A percentile compares a stretch with the other conserved stretches of the same genome.
Conservation (phyloP, 1,140 invertebrate genomes). For the silkworm (Bombyx mori) region ASM3026992v2 NC_085123.1:8913501-8914000, state of each 20-base stretch:
- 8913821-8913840: neutral
- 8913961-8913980: slow-evolving; percentile 82
- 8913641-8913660: no score
- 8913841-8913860: slow-evolving; percentile 75
- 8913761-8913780: no score
- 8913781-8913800: no score
- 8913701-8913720: no score
- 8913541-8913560: neutral
- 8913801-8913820: neutral
- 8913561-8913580: neutral
- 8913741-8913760: no score
- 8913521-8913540: neutral
- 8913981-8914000: slow-evolving; percentile 69
- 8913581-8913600: no score
- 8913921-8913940: slow-evolving; percentile 84
- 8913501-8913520: neutral
- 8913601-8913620: no score
- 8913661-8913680: no score
- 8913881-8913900: slow-evolving; percentile 77
- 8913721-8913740: no score
- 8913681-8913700: no score
- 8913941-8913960: slow-evolving; percentile 91
- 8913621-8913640: no score
- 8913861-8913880: slow-evolving; percentile 78
- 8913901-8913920: slow-evolving; percentile 88